Evolutionary conservation across 2,113 vertebrate genomes (phyloP), one percentile per base, ranked within the genome.

Genomic region (Maccullochella peelii): DNA sequence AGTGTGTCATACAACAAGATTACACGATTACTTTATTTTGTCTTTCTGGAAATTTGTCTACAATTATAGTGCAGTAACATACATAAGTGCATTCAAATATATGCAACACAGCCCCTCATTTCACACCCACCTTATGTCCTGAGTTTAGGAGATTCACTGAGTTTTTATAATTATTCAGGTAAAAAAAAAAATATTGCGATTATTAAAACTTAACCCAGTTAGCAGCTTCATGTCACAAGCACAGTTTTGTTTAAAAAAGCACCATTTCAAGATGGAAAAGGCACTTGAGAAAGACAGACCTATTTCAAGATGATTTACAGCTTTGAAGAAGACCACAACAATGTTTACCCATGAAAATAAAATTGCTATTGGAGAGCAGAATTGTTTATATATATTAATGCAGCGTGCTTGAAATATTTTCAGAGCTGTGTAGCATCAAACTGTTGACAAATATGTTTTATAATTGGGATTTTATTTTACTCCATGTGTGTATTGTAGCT

Each of bases 271-370:
- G n/a, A 30, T 21, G 30, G 16, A 71, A 70, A 25, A 50, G 20
- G 49, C n/a, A 62, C 33, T n/a, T 49, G 52, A 59, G 8, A 68
- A 4, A 40, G 59, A 61, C 40, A 25, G 9, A 7, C 77, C 16
- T 11, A 33, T 38, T 70, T 70, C 18, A 61, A 47, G 52, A 67
- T 54, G 36, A 61, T 73, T 77, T 76, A 47, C 12, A 54, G 42
- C 36, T 18, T 36, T 63, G 36, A 62, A 40, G 15, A 23, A 54
- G 16, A 77, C 18, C n/a, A 69, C 30, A 49, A 12, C 40, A 36
- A 16, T 25, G 59, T 42, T 50, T 36, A 2, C 33, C 33, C 14
- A 68, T 20, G 15, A 33, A 65, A 66, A 44, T 57, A 36, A 36
- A 55, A 71, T 30, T 21, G 36, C 5, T 20, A 0, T 33, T 49